These are phyloP conservation scores for Nothocercus julius DNA, from an alignment of 2,113 vertebrate genomes.

Conservation along the genomic window DNA sequence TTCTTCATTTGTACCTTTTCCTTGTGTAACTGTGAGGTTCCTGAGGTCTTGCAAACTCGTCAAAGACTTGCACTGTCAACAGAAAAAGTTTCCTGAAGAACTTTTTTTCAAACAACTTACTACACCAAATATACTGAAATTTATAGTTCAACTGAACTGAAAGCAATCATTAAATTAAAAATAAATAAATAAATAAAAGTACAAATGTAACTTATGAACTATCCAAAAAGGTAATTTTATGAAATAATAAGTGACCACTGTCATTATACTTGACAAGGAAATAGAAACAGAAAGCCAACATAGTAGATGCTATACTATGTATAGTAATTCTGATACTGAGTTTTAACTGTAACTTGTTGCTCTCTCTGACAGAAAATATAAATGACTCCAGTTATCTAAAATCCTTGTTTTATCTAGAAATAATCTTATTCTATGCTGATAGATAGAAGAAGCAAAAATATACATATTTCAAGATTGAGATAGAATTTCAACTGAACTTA, in stretches of 20 bases:
- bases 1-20: neutral
- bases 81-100: neutral
- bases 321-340: neutral
- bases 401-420: neutral
- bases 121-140: neutral
- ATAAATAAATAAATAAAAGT: neutral
- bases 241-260: neutral
- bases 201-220: neutral
- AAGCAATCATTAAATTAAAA: neutral
- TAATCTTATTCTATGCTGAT: rapidly evolving
- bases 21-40: neutral
- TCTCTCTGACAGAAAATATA: neutral
- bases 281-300: neutral
- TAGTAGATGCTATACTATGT: neutral
- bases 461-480: neutral
- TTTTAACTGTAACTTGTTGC: neutral
- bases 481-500: neutral
- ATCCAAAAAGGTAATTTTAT: neutral
- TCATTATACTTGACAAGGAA: neutral
- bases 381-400: neutral
- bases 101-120: neutral
- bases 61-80: neutral
- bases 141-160: neutral
- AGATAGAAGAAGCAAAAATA: neutral
- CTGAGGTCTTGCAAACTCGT: neutral